Base-by-base conservation (phyloP, 2,797 vertebrate species). In the Nothura maculosa region DNA sequence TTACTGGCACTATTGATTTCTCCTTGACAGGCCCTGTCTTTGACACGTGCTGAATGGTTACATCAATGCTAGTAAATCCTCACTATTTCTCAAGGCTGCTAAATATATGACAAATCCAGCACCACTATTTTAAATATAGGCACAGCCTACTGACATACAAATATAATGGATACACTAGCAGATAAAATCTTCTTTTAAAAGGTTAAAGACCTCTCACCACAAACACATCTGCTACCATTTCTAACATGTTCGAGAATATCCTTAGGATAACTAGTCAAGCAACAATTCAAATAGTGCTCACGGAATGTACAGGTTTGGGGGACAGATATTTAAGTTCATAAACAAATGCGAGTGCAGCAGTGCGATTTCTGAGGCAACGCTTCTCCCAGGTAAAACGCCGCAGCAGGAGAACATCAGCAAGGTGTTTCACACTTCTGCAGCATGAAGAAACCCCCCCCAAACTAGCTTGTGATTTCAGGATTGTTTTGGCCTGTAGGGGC, bases 141-240 rank as follows among this genome's bases (percentile, higher is more conserved):
- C 75, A 81, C 11, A 87, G 32, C 17, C 48, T 67, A 52, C 63
- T 60, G 34, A 57, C 6, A 13, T 14, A 85, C 18, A 36, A 68
- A 63, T 19, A 20, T 30, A 87, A 67, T 2, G 9, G 58, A 14
- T 47, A 63, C 22, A 57, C 3, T 10, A 27, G n/a, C 32, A 57
- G n/a, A 83, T 12, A 13, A 57, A 5, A 47, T 74, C 38, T 72
- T 72, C 24, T 15, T 60, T 68, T 30, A 42, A 27, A 34, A 67
- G 66, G 60, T 43, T 70, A 43, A 57, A 67, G 42, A 48, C n/a
- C 48, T 30, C 64, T 69, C 43, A 30, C 78, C 61, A 74, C 69
- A 95, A 85, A 85, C 54, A 63, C 57, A 93, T 69, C 12, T 87
- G 40, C 42, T 72, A 50, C 24, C 12, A 40, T 72, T 86, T 78